Evolutionary conservation across 2,888 invertebrate genomes (phyloP), one percentile per base, ranked within the genome.

Genomic region (Scaptomyza cyrtandrae): DNA sequence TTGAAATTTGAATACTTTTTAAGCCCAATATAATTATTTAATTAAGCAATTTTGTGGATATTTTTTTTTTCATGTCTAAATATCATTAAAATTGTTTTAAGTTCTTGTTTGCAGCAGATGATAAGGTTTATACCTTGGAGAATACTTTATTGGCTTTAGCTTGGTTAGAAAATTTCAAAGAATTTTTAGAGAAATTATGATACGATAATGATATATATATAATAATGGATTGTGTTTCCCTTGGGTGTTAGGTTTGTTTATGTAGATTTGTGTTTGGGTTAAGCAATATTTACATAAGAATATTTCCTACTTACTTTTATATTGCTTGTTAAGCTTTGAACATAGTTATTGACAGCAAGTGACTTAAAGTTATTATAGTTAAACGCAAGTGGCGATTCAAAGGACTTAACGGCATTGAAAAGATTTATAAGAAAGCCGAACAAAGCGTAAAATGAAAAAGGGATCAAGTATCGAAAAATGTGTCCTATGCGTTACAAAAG

Each of bases 351-450:
- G 70, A 61, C 56, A 63, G 53, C 57, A 41, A 19, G 7, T 59
- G 74, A 74, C 59, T 74, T 59, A 56, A 53, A 10, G 59, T 50
- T 46, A 52, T 67, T 67, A 46, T 31, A 54, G n/a, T 48, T 39
- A 61, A 53, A 39, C 46, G 19, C 70, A 54, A 62, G 66, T 56
- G 66, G 7, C 55, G 29, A 50, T 57, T 43, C 62, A 59, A 71
- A 46, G 59, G 71, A 58, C 60, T 71, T 71, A 74, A 54, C 57
- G 46, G 27, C 66, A 71, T 57, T 57, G 19, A 41, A 31, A 14
- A 53, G 71, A 59, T 57, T 59, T 59, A 24, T 27, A 45, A 16
- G 41, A 41, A 33, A 9, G 24, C 7, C 29, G 7, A 13, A 45
- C 13, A 45, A 45, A 45, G 27, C 13, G n/a, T 33, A n/a, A 44